Base-by-base conservation (phyloP, 2,797 vertebrate genomes). In the Chaunax sp. region DNA sequence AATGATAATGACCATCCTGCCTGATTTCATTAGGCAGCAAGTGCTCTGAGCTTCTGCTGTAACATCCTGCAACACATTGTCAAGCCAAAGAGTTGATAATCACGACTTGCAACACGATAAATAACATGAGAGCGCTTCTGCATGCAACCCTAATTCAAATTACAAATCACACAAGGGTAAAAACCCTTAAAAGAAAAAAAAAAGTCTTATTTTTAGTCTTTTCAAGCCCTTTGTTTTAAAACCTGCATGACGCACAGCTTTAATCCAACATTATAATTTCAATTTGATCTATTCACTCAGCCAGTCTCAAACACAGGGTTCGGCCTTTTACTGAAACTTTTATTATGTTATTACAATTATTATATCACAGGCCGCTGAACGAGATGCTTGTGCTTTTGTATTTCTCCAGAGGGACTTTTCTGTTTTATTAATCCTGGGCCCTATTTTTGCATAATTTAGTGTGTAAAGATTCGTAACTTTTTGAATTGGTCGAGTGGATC, bases 1-100 rank as follows among this genome's bases (percentile, higher is more conserved):
- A 83, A 85, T 80, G 88, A 82, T 87, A 83, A 90, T 84, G 86
- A 83, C 87, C 81, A 79, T 80, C 78, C 81, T 83, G 86, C 76
- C 78, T 83, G 83, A 88, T 90, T 90, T 86, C 80, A 90, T 90
- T 89, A 87, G 75, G 67, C 64, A 82, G 80, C 61, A 37, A 88
- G 82, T 47, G 80, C 79, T 72, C 73, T 49, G 68, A 75, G 88
- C 83, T 75, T 83, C 72, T 87, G 78, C 66, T 80, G 85, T 77
- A 87, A 89, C 88, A 83, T 64, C 67, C 76, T 70, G 82, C 81
- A 90, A 90, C 68, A 72, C 72, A 43, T 8, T 72, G 84, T 88
- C 71, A 72, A 84, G 74, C 67, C 65, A 68, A 52, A 78, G 74
- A 82, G 50, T 14, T 56, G 79, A 79, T 70, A 69, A 62, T 74